These are phyloP conservation scores for Leiothrix lutea DNA, from an alignment of 2,113 vertebrate genomes.

Conservation along the genomic window DNA sequence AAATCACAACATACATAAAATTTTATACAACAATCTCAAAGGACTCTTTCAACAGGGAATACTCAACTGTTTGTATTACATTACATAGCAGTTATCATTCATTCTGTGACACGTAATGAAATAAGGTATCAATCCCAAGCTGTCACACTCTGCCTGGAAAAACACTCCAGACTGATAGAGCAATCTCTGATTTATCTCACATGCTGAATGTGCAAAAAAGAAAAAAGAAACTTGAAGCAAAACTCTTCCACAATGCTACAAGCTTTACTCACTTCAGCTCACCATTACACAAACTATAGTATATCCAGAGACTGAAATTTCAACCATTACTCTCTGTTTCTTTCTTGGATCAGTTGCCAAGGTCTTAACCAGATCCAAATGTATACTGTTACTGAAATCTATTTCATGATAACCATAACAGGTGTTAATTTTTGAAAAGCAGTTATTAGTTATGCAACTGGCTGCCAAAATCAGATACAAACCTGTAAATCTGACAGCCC, in stretches of 20 bases:
- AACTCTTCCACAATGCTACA: not conserved
- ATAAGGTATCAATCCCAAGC: not conserved
- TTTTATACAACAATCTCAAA: not conserved
- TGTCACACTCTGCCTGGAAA: not conserved
- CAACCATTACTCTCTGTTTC: not conserved
- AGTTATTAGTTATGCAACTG: not conserved
- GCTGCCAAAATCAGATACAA: not conserved
- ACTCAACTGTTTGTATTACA: not conserved
- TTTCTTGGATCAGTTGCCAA: not conserved
- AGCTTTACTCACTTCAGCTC: not conserved
- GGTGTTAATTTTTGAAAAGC: not conserved
- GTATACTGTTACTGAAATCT: not conserved
- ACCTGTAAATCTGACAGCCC: not conserved
- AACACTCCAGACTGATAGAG: not conserved
- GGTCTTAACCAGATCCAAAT: not conserved
- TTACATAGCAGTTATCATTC: not conserved
- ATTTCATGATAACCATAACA: slow-evolving; percentile 38
- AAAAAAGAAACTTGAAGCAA: not conserved
- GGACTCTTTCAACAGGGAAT: not conserved
- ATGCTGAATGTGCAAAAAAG: not conserved
- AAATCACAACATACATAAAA: not conserved
- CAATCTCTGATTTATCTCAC: not conserved
- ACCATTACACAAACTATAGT: not conserved
- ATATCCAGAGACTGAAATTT: not conserved
- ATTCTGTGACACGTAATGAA: not conserved